These are phyloP conservation scores for Phyllostomus hastatus DNA, from an alignment of 2,113 vertebrate species.

Conservation along the genomic window DNA sequence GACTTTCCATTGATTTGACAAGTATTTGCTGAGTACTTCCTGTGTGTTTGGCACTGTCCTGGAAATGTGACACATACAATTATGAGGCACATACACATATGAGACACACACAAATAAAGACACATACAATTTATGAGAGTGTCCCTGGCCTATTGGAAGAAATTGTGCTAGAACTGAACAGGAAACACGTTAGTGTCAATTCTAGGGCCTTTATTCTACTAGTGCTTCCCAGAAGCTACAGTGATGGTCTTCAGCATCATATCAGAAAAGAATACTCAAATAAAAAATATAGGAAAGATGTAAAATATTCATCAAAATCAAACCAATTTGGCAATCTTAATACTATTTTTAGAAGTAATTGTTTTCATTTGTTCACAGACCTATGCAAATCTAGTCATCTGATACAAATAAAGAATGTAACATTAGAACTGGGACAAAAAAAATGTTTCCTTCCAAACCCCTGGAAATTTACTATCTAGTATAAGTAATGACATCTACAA, in stretches of 20 bases:
- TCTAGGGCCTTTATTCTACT: background rate
- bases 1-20: background rate
- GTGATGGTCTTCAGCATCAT: background rate
- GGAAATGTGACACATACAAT: background rate
- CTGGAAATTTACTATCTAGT: background rate
- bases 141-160: background rate
- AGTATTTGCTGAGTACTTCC: background rate
- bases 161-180: background rate
- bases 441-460: background rate
- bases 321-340: background rate
- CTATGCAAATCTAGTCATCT: background rate
- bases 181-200: background rate
- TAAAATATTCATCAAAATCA: background rate
- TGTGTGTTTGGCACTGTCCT: background rate
- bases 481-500: background rate
- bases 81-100: background rate
- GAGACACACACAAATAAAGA: background rate
- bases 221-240: background rate
- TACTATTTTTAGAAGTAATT: background rate
- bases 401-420: background rate
- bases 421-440: background rate
- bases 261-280: background rate
- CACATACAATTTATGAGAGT: background rate
- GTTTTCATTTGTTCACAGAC: background rate
- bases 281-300: background rate